Evolutionary conservation across 2,888 invertebrate species (phyloP), one percentile per base, ranked within the genome.

Genomic region (Aphodius sticticus): DNA sequence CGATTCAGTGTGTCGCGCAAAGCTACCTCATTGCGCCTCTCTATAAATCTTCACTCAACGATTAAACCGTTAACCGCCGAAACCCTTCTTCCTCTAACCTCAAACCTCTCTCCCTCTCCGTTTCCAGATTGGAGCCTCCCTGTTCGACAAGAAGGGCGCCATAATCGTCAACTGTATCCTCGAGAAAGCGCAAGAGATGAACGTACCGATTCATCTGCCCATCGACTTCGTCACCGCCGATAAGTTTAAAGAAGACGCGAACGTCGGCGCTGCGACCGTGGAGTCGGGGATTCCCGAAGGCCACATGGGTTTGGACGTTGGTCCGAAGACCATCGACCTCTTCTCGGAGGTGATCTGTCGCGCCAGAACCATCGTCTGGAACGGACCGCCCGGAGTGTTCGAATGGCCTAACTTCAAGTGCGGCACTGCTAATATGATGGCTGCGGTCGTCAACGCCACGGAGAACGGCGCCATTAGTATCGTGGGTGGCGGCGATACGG

Each of bases 361-460:
- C 82, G 96, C 99, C 38, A 99, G 98, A 91, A 95, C 97, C 4
- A 97, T 99, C 87, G 98, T 99, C 2, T 99, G 99, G 99, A 99
- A 99, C 89, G 99, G 99, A 9, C 99, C 99, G 0, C 96, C 97
- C 78, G 99, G 99, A 79, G 99, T 99, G 12, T 99, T 99, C 89
- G 99, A 99, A 90, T 98, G 96, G 87, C 95, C 95, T 70, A 97
- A 96, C 88, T 99, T 99, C 88, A 93, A 95, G 4, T 93, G 93
- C 75, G 99, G 99, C 82, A 99, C 99, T 37, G 95, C 96, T 86
- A 91, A 94, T 16, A 90, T 99, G 69, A 98, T 99, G 98, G 97
- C 99, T 86, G 95, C 94, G 78, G 98, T 99, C 38, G 98, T 99
- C 1, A 93, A 93, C 69, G 97, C 95, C 0, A 99, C 99, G 2